Evolutionary conservation across 2,113 vertebrate species (phyloP), one percentile per base, ranked within the genome.

Genomic region (Merops nubicus): DNA sequence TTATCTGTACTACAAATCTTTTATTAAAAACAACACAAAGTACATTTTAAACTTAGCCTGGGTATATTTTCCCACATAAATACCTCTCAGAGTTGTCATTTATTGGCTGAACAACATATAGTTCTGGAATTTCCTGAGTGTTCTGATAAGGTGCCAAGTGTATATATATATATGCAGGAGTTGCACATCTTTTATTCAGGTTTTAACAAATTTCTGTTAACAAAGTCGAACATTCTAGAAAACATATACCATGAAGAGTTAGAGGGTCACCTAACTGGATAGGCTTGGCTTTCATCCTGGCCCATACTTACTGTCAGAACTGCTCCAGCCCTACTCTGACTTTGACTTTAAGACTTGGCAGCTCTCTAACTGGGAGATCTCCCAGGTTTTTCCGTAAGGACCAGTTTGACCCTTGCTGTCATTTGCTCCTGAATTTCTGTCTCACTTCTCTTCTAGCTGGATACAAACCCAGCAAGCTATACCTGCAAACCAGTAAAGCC

Each of bases 331-430:
- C 21, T 48, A 2, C 40, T 76, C 43, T 0, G 2, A 36, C 42
- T 47, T 56, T n/a, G n/a, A 15, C 50, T 69, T 70, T 43, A 62
- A 84, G 64, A 45, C 22, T 70, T 53, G 57, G 47, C n/a, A 75
- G 9, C 42, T 76, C 29, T 73, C 43, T 36, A 40, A 36, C 7
- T 36, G 25, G n/a, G n/a, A n/a, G n/a, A n/a, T n/a, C n/a, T 42
- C 38, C 64, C 77, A 78, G 34, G 3, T 13, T 57, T 73, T 76
- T 62, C 67, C 6, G 1, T 12, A 43, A 29, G 47, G 38, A 80
- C 20, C 3, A 77, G 2, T 51, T 62, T 60, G 50, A 73, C 53
- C 8, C 16, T 80, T 0, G 0, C 28, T 80, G 23, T 50, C 38
- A 40, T n/a, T 84, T 33, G 26, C 33, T 50, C 17, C 69, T 45